Evolutionary conservation across 2,113 vertebrate species (phyloP).

Genomic region (Caretta caretta): DNA sequence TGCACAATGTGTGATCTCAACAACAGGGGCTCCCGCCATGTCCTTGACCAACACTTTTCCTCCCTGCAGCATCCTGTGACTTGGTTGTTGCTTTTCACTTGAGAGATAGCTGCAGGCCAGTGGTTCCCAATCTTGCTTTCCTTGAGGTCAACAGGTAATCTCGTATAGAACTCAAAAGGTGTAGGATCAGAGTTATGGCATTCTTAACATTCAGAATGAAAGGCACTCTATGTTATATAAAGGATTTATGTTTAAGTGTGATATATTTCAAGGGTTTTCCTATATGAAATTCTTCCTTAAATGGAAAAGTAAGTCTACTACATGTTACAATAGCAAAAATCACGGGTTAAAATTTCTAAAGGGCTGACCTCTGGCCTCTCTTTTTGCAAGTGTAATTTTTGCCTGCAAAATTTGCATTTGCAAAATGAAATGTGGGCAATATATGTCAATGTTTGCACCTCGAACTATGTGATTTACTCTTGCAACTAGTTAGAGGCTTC

Average conservation of each 20-base stretch:
- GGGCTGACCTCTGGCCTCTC: fast-evolving
- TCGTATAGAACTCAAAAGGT: neutral
- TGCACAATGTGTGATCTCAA: neutral
- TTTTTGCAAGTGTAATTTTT: neutral
- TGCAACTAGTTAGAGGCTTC: neutral
- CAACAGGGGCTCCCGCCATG: neutral
- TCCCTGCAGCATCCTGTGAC: neutral
- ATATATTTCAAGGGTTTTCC: neutral
- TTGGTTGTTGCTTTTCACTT: neutral
- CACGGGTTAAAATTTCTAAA: neutral
- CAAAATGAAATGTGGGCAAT: neutral
- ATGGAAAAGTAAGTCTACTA: neutral
- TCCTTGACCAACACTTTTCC: neutral
- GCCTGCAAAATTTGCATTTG: neutral
- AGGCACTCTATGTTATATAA: neutral
- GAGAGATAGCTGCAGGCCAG: neutral
- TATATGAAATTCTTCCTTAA: fast-evolving
- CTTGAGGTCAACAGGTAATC: neutral
- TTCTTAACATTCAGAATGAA: neutral
- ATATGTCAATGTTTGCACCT: neutral
- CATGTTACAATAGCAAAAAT: neutral
- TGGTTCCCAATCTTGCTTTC: neutral
- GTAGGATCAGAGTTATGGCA: neutral
- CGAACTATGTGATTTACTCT: neutral
- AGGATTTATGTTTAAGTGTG: neutral